Conservation (phyloP, 1,140 invertebrate species). For the Ceratosolen solmsi region DNA sequence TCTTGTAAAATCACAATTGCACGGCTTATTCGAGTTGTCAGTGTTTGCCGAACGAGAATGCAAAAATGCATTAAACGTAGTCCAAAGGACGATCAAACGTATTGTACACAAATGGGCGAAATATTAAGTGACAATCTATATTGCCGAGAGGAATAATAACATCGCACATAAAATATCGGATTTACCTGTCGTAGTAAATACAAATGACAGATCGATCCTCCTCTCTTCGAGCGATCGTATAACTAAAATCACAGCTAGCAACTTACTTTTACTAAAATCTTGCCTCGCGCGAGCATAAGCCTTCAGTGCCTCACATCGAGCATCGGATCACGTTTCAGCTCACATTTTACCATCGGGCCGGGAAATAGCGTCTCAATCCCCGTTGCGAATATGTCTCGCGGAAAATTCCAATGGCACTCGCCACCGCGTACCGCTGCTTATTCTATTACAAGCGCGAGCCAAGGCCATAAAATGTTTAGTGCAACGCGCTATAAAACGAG, state of each 20-base stretch:
- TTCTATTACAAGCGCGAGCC: slow-evolving; percentile 4
- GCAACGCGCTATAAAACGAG: background rate
- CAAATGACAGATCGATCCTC: too few relatives aligned
- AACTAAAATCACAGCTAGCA: slow-evolving; percentile 15
- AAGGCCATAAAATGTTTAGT: background rate
- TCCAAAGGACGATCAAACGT: too few relatives aligned
- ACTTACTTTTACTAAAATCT: slow-evolving; percentile 43
- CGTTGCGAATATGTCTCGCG: background rate
- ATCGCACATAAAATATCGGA: too few relatives aligned
- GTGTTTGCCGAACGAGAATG: too few relatives aligned
- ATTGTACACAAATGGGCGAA: too few relatives aligned
- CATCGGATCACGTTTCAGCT: background rate
- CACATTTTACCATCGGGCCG: background rate
- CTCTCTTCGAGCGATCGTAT: too few relatives aligned
- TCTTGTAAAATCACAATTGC: too few relatives aligned
- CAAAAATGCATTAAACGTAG: too few relatives aligned
- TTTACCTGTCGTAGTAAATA: too few relatives aligned
- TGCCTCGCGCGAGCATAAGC: slow-evolving; percentile 8
- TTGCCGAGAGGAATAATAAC: too few relatives aligned
- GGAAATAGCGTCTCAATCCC: background rate
- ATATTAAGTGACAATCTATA: too few relatives aligned
- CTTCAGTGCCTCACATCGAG: slow-evolving; percentile 9
- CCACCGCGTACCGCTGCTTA: background rate
- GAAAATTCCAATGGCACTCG: background rate
- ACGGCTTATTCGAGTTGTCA: too few relatives aligned